These are phyloP conservation scores for Athalia cordata DNA, from an alignment of 2,888 invertebrate species.

Conservation along the genomic window DNA sequence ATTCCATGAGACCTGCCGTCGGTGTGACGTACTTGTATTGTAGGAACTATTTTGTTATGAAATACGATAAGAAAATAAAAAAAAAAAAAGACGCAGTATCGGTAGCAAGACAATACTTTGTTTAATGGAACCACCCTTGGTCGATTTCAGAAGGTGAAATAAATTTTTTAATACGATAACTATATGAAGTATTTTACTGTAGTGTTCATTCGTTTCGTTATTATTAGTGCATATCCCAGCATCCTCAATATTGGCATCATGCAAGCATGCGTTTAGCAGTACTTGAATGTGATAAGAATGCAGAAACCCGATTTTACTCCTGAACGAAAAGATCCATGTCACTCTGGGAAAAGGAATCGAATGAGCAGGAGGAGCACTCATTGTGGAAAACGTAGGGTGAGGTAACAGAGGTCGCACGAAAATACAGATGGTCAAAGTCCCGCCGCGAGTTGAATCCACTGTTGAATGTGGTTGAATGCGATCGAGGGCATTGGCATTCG, in stretches of 20 bases:
- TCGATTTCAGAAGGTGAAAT: no score
- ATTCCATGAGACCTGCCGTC: not conserved
- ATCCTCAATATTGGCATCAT: no score
- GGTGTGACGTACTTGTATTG: not conserved
- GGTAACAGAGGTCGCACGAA: not conserved
- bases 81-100: not conserved
- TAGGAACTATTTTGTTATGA: slow-evolving; percentile 32
- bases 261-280: no score
- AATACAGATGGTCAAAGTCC: slow-evolving; percentile 16
- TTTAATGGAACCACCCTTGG: not conserved
- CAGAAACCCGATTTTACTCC: no score
- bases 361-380: not conserved
- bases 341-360: not conserved
- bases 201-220: no score
- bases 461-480: not conserved
- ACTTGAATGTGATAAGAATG: no score
- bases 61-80: slow-evolving; percentile 8
- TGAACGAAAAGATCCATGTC: no score
- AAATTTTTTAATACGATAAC: no score
- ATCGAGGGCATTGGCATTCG: slow-evolving; percentile 40
- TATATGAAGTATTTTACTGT: no score
- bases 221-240: no score
- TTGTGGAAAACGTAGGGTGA: not conserved
- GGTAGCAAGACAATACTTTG: not conserved
- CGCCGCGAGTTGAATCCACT: slow-evolving; percentile 29